Percentiles rank a stretch among this genome's conserved stretches.
Evolutionary conservation across 2,113 vertebrate genomes (phyloP).

Genomic region (Climacteris rufus): DNA sequence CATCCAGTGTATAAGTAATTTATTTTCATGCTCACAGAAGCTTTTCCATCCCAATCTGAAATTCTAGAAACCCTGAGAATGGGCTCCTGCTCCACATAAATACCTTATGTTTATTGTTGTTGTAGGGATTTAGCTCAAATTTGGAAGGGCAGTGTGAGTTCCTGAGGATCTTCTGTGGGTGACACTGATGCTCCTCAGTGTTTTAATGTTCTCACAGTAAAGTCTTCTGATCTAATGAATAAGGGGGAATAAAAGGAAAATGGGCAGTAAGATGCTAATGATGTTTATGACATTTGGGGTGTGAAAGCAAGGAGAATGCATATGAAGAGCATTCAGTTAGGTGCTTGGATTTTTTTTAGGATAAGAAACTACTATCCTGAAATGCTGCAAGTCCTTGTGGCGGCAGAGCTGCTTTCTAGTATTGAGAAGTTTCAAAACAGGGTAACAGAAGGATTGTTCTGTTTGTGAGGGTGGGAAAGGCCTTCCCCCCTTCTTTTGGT

Average conservation of each 20-base stretch:
- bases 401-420: background rate
- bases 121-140: background rate
- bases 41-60: background rate
- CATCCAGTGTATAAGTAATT: background rate
- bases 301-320: background rate
- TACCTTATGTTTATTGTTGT: background rate
- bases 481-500: background rate
- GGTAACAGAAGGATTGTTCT: background rate
- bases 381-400: background rate
- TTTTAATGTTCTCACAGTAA: background rate
- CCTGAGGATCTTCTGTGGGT: background rate
- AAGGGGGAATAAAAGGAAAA: background rate
- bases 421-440: background rate
- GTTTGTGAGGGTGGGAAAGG: background rate
- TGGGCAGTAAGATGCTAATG: background rate
- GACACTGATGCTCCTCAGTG: background rate
- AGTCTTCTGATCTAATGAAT: background rate
- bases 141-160: background rate
- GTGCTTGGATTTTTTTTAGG: background rate
- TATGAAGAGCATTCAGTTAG: background rate
- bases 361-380: background rate
- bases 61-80: background rate
- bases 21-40: background rate
- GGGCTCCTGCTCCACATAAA: fast-evolving
- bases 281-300: background rate